phyloP scores from a whole-genome alignment of 2,113 vertebrate species.

The Tursiops truncatus region DNA sequence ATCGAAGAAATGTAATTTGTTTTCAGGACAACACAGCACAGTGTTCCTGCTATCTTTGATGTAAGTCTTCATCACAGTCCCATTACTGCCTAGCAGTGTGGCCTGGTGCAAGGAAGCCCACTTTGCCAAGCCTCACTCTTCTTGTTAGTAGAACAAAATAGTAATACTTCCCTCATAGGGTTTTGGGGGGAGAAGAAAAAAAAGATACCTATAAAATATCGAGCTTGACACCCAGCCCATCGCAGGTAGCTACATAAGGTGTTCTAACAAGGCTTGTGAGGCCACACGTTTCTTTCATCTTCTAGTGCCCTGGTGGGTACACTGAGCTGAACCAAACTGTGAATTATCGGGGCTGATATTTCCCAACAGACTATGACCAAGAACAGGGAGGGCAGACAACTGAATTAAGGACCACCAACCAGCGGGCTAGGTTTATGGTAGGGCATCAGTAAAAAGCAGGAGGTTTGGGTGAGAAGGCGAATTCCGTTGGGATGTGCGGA shows the following conservation, averaged over 20 bases:
- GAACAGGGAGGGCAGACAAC: background rate
- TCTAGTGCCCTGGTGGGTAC: background rate
- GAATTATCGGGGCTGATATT: background rate
- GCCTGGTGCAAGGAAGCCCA: background rate
- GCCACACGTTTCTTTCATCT: background rate
- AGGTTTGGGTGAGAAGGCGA: background rate
- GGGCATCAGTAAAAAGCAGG: background rate
- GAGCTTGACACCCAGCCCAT: background rate
- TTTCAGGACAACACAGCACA: background rate
- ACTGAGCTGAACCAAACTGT: background rate
- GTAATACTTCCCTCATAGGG: background rate
- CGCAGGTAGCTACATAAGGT: background rate
- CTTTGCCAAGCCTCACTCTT: background rate
- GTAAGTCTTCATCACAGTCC: background rate
- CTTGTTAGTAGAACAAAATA: background rate
- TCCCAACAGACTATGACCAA: background rate
- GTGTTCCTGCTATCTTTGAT: background rate
- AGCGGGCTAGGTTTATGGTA: background rate
- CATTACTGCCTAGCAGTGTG: background rate
- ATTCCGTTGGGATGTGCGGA: background rate
- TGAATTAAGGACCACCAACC: background rate
- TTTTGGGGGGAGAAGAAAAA: background rate
- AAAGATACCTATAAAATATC: background rate
- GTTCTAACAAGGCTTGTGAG: background rate
- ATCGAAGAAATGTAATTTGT: background rate